Conservation (phyloP, 2,888 invertebrate genomes). For the Coleophora flavipennella region DNA sequence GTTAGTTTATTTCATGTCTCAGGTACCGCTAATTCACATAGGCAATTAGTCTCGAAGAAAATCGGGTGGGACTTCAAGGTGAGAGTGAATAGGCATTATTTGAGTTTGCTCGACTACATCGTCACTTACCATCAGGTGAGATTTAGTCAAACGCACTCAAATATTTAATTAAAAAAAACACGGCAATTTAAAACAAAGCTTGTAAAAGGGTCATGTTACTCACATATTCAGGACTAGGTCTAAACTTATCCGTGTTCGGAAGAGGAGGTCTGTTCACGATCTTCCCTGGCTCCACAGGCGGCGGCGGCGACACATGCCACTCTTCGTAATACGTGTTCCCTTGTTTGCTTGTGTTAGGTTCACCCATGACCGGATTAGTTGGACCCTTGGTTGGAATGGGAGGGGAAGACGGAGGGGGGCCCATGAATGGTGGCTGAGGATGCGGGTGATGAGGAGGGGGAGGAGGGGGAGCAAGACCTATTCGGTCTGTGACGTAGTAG, state of each 20-base stretch:
- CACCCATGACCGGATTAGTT: too few species aligned
- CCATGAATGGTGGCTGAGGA: constrained; percentile 3
- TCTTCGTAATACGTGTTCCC: constrained; percentile 42
- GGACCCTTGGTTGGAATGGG: constrained; percentile 6
- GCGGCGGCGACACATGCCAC: constrained; percentile 47
- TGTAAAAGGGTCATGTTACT: constrained; percentile 19
- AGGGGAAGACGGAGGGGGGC: constrained; percentile 6
- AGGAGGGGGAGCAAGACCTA: constrained; percentile 36
- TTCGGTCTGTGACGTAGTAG: constrained; percentile 60
- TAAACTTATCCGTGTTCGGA: constrained; percentile 54
- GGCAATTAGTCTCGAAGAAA: too few species aligned
- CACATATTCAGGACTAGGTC: constrained; percentile 42
- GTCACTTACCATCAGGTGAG: too few species aligned
- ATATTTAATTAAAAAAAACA: too few species aligned
- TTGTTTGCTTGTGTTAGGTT: constrained; percentile 3
- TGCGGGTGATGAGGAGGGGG: constrained; percentile 18
- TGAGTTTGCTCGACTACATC: too few species aligned
- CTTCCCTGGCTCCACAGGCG: constrained; percentile 42
- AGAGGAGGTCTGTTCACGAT: constrained; percentile 59
- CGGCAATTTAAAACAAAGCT: too few species aligned
- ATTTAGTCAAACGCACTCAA: too few species aligned
- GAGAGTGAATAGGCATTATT: too few species aligned
- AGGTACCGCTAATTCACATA: too few species aligned
- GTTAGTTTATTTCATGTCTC: too few species aligned
- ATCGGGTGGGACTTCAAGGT: too few species aligned